phyloP scores from a whole-genome alignment of 2,797 vertebrate species.

The Intellagama lesueurii region DNA sequence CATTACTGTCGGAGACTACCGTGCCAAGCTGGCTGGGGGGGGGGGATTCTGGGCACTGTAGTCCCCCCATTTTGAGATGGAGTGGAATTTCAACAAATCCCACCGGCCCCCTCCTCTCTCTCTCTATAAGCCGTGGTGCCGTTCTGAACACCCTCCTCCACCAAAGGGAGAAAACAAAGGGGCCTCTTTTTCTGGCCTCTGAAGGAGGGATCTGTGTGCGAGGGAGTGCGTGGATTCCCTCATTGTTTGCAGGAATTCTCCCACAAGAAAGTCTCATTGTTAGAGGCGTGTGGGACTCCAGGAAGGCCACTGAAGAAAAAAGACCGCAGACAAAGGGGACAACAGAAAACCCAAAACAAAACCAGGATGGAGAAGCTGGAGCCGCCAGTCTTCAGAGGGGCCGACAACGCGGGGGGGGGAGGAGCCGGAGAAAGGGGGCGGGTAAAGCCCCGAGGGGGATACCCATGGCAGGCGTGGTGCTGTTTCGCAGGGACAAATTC shows the following conservation, averaged over 20 bases:
- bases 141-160: background rate
- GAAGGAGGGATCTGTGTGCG: background rate
- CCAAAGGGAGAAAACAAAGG: background rate
- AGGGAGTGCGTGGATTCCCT: background rate
- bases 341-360: background rate
- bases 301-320: background rate
- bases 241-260: conserved; percentile 1
- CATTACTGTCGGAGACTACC: no score
- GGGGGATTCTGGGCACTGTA: no score
- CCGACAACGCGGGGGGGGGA: no score
- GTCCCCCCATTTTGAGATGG: background rate
- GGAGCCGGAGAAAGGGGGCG: no score
- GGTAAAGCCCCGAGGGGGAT: no score
- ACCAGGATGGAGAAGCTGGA: background rate
- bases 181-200: background rate
- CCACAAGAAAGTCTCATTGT: background rate
- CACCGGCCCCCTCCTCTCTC: background rate
- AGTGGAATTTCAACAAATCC: background rate
- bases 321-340: background rate
- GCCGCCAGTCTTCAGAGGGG: background rate
- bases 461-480: no score
- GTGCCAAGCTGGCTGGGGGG: no score
- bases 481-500: no score
- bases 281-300: background rate
- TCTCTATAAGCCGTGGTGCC: background rate